Percentiles rank a stretch among this genome's conserved stretches.
phyloP scores from a whole-genome alignment of 2,113 vertebrate species.

The Ceyx melanurus region DNA sequence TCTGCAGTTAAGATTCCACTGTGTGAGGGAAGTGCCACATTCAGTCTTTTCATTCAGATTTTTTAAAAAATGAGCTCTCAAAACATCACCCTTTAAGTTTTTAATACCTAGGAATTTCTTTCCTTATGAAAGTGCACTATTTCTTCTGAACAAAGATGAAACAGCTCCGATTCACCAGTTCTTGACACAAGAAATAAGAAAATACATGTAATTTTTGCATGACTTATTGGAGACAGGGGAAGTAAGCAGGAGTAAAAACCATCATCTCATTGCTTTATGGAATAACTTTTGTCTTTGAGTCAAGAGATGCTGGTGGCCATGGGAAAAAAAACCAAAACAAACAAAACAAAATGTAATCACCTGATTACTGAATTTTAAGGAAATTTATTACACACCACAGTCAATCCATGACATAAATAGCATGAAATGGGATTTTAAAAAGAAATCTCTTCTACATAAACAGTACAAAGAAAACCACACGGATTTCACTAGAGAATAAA shows the following conservation, averaged over 20 bases:
- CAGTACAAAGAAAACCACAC: background rate
- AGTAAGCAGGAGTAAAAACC: background rate
- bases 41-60: background rate
- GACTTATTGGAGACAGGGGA: background rate
- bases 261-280: background rate
- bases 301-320: background rate
- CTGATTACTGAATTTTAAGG: fast-evolving
- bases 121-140: background rate
- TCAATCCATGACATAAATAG: background rate
- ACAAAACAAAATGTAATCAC: background rate
- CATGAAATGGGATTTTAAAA: background rate
- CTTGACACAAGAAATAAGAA: background rate
- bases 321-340: background rate
- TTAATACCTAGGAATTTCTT: background rate
- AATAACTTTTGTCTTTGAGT: background rate
- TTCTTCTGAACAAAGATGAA: background rate
- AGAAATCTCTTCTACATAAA: background rate
- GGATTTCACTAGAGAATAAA: background rate
- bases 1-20: background rate
- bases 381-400: background rate
- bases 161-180: background rate
- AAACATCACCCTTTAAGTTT: background rate
- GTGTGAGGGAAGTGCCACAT: background rate
- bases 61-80: background rate
- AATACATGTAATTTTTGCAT: background rate